Percentiles rank a stretch among this genome's conserved stretches.
Conservation (phyloP, 2,888 invertebrate species). For the Lasioglossum malachurum region DNA sequence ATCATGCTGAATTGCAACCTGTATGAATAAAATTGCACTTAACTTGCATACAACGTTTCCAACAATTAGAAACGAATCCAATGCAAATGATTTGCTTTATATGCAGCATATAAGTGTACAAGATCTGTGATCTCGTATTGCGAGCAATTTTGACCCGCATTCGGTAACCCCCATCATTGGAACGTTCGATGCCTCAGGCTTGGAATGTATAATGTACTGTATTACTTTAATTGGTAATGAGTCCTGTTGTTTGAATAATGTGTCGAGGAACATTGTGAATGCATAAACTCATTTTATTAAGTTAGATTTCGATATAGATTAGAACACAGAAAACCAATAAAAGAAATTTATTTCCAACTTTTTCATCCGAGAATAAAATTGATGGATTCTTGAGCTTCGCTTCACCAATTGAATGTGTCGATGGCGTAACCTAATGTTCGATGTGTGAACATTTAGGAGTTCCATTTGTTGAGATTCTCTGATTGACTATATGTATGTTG, state of each 20-base stretch:
- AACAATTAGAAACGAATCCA: background rate
- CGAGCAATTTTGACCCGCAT: slow-evolving; percentile 6
- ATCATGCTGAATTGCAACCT: background rate
- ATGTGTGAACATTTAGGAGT: background rate
- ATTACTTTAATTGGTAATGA: background rate
- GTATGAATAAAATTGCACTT: background rate
- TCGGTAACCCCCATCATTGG: background rate
- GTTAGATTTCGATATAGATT: too few species aligned
- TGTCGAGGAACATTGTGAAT: background rate
- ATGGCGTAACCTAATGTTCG: background rate
- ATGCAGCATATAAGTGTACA: background rate
- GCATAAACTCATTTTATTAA: background rate
- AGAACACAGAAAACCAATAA: background rate
- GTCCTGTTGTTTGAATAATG: background rate
- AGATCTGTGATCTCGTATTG: background rate
- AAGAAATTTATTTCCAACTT: background rate
- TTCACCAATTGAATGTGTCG: background rate
- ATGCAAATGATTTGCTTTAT: background rate
- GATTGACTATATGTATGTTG: background rate
- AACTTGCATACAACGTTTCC: background rate
- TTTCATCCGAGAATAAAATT: background rate
- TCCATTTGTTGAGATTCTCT: background rate
- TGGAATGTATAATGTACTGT: background rate
- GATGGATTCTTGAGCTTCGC: background rate
- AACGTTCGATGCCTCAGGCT: background rate